A percentile compares a stretch with the other conserved stretches of the same genome.
Evolutionary conservation across 2,113 vertebrate species (phyloP).

Genomic region (Podocnemis expansa): DNA sequence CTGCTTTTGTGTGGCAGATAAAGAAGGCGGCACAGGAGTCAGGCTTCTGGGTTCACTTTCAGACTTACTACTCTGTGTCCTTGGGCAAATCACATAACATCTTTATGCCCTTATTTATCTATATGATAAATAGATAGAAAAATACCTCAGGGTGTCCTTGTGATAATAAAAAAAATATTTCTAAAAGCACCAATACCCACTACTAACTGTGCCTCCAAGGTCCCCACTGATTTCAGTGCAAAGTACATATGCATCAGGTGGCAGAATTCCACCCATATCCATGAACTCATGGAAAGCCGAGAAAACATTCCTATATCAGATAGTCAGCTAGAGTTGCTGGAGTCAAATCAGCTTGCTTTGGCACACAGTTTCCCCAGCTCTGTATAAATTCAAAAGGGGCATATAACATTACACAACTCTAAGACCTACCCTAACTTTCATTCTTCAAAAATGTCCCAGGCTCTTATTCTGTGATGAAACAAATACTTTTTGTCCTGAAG

Average conservation of each 20-base stretch:
- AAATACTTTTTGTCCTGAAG: background rate
- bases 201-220: background rate
- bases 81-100: conserved; percentile 10
- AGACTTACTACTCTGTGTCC: conserved; percentile 22
- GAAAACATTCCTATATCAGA: background rate
- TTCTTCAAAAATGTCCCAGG: background rate
- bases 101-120: background rate
- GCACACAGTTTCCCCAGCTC: background rate
- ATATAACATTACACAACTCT: background rate
- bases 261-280: background rate
- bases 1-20: conserved; percentile 21
- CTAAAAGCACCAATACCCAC: background rate
- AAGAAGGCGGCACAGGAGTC: conserved; percentile 30
- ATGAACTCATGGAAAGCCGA: background rate
- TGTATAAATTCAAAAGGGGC: background rate
- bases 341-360: background rate
- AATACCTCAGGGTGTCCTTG: background rate
- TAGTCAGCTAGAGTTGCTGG: background rate
- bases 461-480: background rate
- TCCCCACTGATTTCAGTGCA: background rate
- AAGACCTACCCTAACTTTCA: background rate
- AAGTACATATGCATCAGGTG: background rate
- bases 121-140: background rate
- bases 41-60: conserved; percentile 48
- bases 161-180: background rate